Conservation (phyloP, 2,113 vertebrate species). For the Trichomycterus rosablanca region DNA sequence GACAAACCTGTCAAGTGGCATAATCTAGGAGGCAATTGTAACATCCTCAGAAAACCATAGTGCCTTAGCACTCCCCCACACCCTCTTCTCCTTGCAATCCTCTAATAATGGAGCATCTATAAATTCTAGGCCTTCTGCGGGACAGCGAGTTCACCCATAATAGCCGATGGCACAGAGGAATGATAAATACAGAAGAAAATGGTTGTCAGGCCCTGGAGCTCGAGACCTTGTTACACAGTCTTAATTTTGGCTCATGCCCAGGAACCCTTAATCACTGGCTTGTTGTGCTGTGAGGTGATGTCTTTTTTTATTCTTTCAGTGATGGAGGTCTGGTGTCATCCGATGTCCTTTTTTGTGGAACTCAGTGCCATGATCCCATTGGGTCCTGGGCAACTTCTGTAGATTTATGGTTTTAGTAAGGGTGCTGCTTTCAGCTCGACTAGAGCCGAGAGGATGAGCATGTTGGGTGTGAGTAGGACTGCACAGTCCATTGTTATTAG, state of each 20-base stretch:
- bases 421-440: constrained; percentile 5
- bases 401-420: constrained; percentile 43
- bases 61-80: constrained; percentile 74
- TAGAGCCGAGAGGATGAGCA: too few species aligned
- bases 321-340: constrained; percentile 82
- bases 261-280: constrained; percentile 87
- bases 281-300: constrained; percentile 86
- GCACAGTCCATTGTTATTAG: too few species aligned
- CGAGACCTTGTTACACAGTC: constrained; percentile 87
- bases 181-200: constrained; percentile 92
- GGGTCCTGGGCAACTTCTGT: constrained; percentile 18
- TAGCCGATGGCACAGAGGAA: constrained; percentile 79
- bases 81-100: constrained; percentile 78
- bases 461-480: too few species aligned
- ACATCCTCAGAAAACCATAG: constrained; percentile 87
- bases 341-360: constrained; percentile 82
- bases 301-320: constrained; percentile 85
- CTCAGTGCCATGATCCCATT: constrained; percentile 72
- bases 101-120: constrained; percentile 90
- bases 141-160: constrained; percentile 66
- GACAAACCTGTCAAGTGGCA: constrained; percentile 92
- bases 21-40: constrained; percentile 91
- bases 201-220: constrained; percentile 77
- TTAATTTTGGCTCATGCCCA: constrained; percentile 85
- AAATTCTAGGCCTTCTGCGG: constrained; percentile 86